A percentile compares a stretch with the other conserved stretches of the same genome.
phyloP scores from a whole-genome alignment of 2,113 vertebrate genomes.

The Alethe castanea region DNA sequence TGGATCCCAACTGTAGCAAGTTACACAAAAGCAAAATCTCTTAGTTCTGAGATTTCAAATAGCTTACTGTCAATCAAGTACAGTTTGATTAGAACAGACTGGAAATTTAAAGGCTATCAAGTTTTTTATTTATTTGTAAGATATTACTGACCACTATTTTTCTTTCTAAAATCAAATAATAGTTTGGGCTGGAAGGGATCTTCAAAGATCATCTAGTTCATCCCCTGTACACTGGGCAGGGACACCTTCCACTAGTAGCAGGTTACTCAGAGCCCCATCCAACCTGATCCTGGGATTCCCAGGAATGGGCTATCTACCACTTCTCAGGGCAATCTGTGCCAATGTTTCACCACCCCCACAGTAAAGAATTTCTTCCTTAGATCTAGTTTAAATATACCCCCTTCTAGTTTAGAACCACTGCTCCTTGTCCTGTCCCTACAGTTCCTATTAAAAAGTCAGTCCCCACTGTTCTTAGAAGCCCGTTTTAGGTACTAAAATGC shows the following conservation, averaged over 20 bases:
- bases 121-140: neutral
- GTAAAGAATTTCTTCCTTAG: neutral
- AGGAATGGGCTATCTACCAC: neutral
- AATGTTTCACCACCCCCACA: neutral
- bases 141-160: neutral
- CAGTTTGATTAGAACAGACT: neutral
- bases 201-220: neutral
- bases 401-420: neutral
- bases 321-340: neutral
- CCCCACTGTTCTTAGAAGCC: neutral
- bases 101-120: neutral
- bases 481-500: neutral
- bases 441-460: neutral
- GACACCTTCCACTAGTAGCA: neutral
- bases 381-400: neutral
- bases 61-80: neutral
- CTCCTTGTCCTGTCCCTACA: neutral
- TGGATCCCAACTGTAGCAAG: neutral
- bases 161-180: neutral
- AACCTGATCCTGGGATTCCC: neutral
- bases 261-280: neutral
- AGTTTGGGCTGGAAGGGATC: neutral
- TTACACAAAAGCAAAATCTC: neutral
- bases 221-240: neutral
- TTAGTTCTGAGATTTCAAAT: neutral